Conservation (phyloP, 2,797 vertebrate genomes). For the Pteronotus mesoamericanus region DNA sequence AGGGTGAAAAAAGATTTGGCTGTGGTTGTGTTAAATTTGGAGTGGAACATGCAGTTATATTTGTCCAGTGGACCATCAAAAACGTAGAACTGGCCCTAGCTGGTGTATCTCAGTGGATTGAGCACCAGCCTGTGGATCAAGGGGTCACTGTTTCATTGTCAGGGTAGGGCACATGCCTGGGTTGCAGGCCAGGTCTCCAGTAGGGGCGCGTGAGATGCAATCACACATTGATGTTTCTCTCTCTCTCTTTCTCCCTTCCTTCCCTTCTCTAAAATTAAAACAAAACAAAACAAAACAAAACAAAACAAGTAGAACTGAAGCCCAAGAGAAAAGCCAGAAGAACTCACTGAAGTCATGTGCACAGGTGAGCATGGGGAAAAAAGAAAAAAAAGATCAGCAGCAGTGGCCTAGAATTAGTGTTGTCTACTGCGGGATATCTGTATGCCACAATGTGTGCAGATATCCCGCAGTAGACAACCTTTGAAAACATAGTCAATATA, state of each 20-base stretch:
- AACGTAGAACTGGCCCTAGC: constrained; percentile 25
- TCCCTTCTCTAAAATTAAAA: too few species aligned
- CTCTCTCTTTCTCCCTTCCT: too few species aligned
- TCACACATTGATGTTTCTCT: too few species aligned
- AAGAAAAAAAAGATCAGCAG: neutral
- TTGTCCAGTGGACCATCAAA: neutral
- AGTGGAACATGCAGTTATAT: neutral
- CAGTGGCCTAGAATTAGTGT: neutral
- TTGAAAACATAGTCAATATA: neutral
- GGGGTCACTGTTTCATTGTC: too few species aligned
- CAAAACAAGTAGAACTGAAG: constrained; percentile 30
- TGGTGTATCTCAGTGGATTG: too few species aligned
- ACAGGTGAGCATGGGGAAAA: neutral
- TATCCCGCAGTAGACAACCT: neutral
- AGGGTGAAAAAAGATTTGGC: neutral
- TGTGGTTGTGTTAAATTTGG: constrained; percentile 1
- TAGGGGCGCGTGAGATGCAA: too few species aligned
- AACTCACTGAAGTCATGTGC: neutral
- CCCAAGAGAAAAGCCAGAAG: neutral
- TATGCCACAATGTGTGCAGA: neutral
- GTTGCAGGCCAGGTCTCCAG: too few species aligned
- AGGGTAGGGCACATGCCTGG: too few species aligned
- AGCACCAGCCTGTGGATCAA: too few species aligned
- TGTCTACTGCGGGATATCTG: too few species aligned
- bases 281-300: too few species aligned